Evolutionary conservation across 2,113 vertebrate species (phyloP).

Genomic region (Phrynosoma blainvillii): DNA sequence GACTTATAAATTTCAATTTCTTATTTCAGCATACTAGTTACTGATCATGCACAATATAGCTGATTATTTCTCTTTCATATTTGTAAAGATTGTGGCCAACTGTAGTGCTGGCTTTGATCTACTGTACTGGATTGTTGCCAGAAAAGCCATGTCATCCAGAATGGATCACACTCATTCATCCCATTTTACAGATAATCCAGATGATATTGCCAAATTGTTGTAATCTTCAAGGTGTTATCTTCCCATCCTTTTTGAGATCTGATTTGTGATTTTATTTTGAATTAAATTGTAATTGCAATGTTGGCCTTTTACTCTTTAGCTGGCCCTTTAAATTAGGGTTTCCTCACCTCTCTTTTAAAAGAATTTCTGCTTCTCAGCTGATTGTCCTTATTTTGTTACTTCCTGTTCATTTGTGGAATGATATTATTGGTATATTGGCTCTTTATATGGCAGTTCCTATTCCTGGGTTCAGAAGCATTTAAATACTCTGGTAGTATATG

Average conservation of each 20-base stretch:
- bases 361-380: background rate
- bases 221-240: background rate
- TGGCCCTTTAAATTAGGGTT: background rate
- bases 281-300: background rate
- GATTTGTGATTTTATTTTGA: background rate
- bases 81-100: background rate
- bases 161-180: background rate
- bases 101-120: background rate
- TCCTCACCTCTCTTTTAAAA: background rate
- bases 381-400: background rate
- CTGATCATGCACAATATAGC: background rate
- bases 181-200: background rate
- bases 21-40: background rate
- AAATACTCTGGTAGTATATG: background rate
- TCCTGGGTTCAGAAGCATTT: background rate
- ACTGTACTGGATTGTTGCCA: background rate
- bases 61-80: slow-evolving; percentile 1
- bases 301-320: background rate
- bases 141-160: background rate
- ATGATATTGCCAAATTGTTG: background rate
- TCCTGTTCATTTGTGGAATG: background rate
- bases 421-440: background rate
- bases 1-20: background rate
- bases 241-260: background rate
- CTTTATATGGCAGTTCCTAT: background rate